Percentiles rank a stretch among this genome's conserved stretches.
phyloP scores from a whole-genome alignment of 1,140 invertebrate species.

The Homalodisca vitripennis region DNA sequence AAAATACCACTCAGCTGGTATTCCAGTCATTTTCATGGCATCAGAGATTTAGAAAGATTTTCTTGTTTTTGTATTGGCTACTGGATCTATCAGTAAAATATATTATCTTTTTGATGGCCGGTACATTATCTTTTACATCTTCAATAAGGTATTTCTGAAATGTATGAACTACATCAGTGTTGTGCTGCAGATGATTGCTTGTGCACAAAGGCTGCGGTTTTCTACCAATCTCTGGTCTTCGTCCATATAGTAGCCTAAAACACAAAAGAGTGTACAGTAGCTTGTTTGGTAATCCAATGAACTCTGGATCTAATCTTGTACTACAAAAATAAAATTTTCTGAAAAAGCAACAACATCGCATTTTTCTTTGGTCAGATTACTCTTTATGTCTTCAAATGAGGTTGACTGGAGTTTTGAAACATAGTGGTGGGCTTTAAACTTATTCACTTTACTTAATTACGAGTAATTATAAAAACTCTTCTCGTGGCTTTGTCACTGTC shows the following conservation, averaged over 20 bases:
- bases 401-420: constrained; percentile 9
- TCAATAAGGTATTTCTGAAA: too few species aligned
- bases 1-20: too few species aligned
- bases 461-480: constrained; percentile 21
- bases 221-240: constrained; percentile 4
- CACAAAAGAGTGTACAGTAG: constrained; percentile 24
- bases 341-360: too few species aligned
- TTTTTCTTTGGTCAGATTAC: too few species aligned
- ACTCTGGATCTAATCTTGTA: too few species aligned
- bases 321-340: too few species aligned
- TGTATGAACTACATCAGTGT: too few species aligned
- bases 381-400: too few species aligned
- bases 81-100: constrained; percentile 13
- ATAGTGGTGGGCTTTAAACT: constrained; percentile 20
- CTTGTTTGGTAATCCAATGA: too few species aligned
- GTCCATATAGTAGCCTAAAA: constrained; percentile 5
- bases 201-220: constrained; percentile 20
- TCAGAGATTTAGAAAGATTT: too few species aligned
- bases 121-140: constrained; percentile 16
- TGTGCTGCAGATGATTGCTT: too few species aligned
- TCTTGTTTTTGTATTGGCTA: constrained; percentile 23
- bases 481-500: constrained; percentile 15
- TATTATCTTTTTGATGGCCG: constrained; percentile 10
- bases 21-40: too few species aligned
- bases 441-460: constrained; percentile 7